These are phyloP conservation scores for Cybosia mesomella DNA, from an alignment of 2,888 invertebrate genomes.

Conservation along the genomic window DNA sequence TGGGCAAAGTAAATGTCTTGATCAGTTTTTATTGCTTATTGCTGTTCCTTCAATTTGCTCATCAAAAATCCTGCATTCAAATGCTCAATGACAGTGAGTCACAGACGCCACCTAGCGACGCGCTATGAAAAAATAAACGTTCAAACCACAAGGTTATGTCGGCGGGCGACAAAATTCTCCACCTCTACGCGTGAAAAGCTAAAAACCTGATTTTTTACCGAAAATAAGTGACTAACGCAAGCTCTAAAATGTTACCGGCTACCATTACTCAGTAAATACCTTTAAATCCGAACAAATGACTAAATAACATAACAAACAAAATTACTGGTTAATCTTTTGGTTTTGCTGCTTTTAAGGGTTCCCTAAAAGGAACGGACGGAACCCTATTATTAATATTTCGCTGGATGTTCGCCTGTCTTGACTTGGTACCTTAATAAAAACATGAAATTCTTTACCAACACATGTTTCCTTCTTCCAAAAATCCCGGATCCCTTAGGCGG, in stretches of 20 bases:
- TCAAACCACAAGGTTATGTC: background rate
- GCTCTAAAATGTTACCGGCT: background rate
- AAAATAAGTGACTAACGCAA: background rate
- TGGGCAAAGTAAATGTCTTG: background rate
- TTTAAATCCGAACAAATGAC: background rate
- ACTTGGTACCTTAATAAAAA: no score
- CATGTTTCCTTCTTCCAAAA: no score
- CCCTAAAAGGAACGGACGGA: no score
- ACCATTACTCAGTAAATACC: background rate
- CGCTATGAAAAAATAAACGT: background rate
- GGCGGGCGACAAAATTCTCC: background rate
- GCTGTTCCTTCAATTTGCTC: no score
- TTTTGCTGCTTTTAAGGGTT: background rate
- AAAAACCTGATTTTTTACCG: background rate
- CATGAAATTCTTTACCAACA: no score
- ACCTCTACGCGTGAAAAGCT: background rate
- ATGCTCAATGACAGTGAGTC: background rate
- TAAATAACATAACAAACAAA: background rate
- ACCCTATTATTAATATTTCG: background rate
- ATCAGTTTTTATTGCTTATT: no score
- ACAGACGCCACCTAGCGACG: background rate
- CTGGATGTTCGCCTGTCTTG: no score
- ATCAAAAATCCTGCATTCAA: no score
- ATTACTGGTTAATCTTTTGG: background rate
- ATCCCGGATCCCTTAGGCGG: no score